Conservation (phyloP, 2,888 invertebrate species). For the Hermodice carunculata region DNA sequence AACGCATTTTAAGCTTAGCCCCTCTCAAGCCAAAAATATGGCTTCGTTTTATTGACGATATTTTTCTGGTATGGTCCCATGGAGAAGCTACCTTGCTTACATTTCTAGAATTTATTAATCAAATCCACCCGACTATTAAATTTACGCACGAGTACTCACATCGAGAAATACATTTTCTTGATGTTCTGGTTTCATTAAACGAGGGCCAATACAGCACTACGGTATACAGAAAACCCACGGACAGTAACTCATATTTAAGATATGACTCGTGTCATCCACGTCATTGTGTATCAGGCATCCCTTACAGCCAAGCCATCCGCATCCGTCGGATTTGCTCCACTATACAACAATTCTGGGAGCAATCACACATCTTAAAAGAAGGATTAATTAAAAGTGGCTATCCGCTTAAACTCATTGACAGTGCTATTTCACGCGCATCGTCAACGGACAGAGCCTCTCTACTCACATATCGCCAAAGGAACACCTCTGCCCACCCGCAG, state of each 20-base stretch:
- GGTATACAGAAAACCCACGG: conserved; percentile 1
- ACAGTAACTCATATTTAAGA: neutral
- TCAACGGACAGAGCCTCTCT: too few species aligned
- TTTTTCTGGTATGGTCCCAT: neutral
- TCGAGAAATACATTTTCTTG: neutral
- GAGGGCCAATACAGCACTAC: neutral
- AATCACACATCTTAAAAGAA: too few species aligned
- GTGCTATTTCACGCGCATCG: too few species aligned
- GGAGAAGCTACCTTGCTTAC: neutral
- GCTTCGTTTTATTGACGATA: neutral
- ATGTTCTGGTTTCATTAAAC: neutral
- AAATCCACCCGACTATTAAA: neutral
- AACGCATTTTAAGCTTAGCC: neutral
- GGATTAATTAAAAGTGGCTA: too few species aligned
- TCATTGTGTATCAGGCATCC: neutral
- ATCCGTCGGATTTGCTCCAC: neutral
- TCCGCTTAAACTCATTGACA: too few species aligned
- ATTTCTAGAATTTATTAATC: neutral
- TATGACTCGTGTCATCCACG: neutral
- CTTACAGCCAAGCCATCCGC: neutral
- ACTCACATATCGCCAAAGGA: too few species aligned
- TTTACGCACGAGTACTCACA: neutral
- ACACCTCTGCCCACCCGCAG: too few species aligned
- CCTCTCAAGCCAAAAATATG: neutral
- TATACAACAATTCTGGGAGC: neutral